Conservation (phyloP, 2,888 invertebrate genomes). For the Tipula helvola region DNA sequence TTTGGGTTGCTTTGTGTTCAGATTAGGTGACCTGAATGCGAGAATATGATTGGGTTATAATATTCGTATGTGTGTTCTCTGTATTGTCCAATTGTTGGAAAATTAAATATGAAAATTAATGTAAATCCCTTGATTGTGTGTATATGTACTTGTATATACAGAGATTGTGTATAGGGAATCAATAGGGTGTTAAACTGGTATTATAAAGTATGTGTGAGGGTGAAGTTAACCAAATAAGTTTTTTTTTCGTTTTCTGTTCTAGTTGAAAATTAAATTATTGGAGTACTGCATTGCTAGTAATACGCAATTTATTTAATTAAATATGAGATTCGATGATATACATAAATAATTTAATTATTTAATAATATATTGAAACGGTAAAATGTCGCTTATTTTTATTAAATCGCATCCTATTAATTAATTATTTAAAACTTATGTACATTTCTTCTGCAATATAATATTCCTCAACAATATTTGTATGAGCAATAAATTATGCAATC, state of each 20-base stretch:
- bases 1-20: background rate
- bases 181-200: background rate
- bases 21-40: background rate
- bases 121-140: background rate
- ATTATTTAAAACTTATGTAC: too few species aligned
- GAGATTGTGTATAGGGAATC: background rate
- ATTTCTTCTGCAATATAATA: too few species aligned
- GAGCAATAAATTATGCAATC: too few species aligned
- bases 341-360: too few species aligned
- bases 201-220: background rate
- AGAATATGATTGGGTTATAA: background rate
- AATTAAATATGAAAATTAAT: slow-evolving; percentile 4
- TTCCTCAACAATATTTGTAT: too few species aligned
- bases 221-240: background rate
- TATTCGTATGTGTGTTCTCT: background rate
- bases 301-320: background rate
- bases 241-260: background rate
- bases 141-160: background rate
- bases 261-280: background rate
- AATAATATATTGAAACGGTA: too few species aligned
- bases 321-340: background rate
- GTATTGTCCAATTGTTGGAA: too few species aligned
- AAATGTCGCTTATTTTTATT: too few species aligned
- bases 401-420: too few species aligned
- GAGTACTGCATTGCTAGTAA: background rate